Evolutionary conservation across 2,797 vertebrate genomes (phyloP).

Genomic region (Typhlichthys subterraneus): DNA sequence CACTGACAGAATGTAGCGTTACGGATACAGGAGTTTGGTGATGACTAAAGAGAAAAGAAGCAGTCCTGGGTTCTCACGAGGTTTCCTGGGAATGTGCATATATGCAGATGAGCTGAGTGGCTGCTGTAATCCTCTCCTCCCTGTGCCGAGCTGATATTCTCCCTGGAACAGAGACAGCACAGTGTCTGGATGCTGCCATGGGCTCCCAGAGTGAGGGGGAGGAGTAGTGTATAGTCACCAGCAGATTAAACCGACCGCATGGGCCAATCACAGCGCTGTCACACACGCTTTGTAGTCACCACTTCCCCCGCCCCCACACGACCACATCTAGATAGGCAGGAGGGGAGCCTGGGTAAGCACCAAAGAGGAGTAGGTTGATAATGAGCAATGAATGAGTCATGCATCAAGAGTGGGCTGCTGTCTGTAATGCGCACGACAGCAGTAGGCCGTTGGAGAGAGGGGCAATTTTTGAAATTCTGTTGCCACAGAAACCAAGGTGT

Average conservation of each 20-base stretch:
- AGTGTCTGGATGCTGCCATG: constrained; percentile 76
- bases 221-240: constrained; percentile 67
- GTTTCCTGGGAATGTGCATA: constrained; percentile 75
- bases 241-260: constrained; percentile 82
- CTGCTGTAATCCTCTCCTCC: constrained; percentile 82
- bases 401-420: constrained; percentile 68
- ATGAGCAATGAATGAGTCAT: constrained; percentile 82
- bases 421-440: constrained; percentile 52
- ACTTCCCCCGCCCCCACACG: constrained; percentile 63
- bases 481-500: constrained; percentile 64
- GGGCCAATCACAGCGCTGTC: constrained; percentile 81
- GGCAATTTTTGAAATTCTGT: constrained; percentile 69
- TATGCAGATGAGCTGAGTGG: constrained; percentile 80
- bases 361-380: constrained; percentile 75
- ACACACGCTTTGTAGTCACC: constrained; percentile 32
- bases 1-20: constrained; percentile 53
- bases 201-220: constrained; percentile 66
- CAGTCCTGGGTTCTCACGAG: constrained; percentile 63
- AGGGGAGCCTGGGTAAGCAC: constrained; percentile 54
- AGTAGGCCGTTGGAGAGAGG: constrained; percentile 57
- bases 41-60: constrained; percentile 44
- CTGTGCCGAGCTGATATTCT: constrained; percentile 82
- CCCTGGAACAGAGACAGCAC: constrained; percentile 82
- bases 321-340: constrained; percentile 69
- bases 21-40: constrained; percentile 53